Base-by-base conservation (phyloP, 2,888 invertebrate genomes). In the Acleris laterana region DNA sequence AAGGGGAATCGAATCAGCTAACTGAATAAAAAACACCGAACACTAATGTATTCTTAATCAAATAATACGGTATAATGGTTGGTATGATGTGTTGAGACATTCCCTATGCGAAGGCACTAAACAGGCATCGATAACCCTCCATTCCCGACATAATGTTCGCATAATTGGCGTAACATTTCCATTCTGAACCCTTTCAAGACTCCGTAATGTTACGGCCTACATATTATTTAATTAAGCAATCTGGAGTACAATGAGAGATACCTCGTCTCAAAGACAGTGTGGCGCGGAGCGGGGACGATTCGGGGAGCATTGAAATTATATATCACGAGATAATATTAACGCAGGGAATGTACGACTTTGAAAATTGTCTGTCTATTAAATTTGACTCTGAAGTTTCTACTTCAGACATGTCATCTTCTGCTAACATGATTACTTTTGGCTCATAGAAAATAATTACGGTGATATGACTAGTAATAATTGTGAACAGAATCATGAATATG, bases 141-240 rank as follows among this genome's bases (percentile, higher is more conserved):
- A 89, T 90, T 89, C 89, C 89, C 76, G 78, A 82, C 89, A 90
- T 91, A 90, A 91, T 90, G 89, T 88, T 89, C 90, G 85, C 90
- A 91, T 92, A 92, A 92, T 92, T 92, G 91, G 91, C 92, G 90
- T 88, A 89, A 88, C 92, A 91, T 92, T 91, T 89, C 90, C 87
- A 87, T 84, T 87, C 87, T 83, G 83, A 87, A 91, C 92, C 92
- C 91, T 92, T 90, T 91, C 89, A 90, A 90, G 90, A 87, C 88
- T 83, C 83, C 85, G 87, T 87, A 86, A 91, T 86, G 88, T 89
- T 85, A 88, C 84, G 83, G 88, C 86, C 88, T 91, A 90, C 90
- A 90, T 92, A 89, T 93, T 92, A 92, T 93, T 93, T 92, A 92
- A 93, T 93, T 93, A 93, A 87, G 82, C 86, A 90, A 90, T 91